phyloP scores from a whole-genome alignment of 1,140 invertebrate genomes.

The Berghia stephanieae region DNA sequence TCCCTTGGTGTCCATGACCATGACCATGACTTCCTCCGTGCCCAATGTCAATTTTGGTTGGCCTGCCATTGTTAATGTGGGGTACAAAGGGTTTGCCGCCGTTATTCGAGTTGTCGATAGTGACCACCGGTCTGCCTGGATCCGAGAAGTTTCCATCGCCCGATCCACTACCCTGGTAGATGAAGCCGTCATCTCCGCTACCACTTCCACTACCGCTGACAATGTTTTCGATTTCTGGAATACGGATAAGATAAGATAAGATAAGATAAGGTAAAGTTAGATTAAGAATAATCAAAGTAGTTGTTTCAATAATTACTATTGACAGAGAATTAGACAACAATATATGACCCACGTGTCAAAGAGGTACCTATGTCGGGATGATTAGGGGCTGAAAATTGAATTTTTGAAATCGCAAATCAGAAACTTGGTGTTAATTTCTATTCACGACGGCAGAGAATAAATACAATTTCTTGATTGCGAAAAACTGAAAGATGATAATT shows the following conservation, averaged over 20 bases:
- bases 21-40: too few species aligned
- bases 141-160: constrained; percentile 19
- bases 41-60: too few species aligned
- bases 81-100: too few species aligned
- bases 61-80: too few species aligned
- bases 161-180: constrained; percentile 35
- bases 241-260: not conserved
- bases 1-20: too few species aligned
- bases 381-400: not conserved
- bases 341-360: not conserved
- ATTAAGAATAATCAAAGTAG: not conserved
- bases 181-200: not conserved
- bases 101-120: constrained; percentile 20
- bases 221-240: constrained; percentile 37
- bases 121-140: constrained; percentile 10
- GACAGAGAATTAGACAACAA: not conserved
- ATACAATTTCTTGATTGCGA: too few species aligned
- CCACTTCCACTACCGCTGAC: constrained; percentile 42
- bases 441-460: too few species aligned
- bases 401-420: not conserved
- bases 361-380: not conserved
- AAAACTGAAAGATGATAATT: too few species aligned
- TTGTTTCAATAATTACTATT: not conserved
- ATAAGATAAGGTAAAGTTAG: not conserved
- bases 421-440: too few species aligned